Evolutionary conservation across 2,888 invertebrate genomes (phyloP).

Genomic region (Sinohyriopsis cumingii): DNA sequence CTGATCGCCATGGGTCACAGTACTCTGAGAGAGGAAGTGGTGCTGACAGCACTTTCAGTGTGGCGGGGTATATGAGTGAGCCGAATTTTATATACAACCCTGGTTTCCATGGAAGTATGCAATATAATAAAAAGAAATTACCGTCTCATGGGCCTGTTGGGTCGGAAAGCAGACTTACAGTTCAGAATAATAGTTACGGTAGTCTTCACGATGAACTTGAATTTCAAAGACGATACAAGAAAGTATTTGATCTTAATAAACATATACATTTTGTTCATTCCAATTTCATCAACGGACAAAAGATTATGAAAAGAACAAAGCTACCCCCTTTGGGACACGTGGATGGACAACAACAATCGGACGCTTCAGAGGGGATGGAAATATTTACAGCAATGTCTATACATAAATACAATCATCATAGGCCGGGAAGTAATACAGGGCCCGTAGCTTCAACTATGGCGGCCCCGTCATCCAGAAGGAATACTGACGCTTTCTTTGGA

Average conservation of each 20-base stretch:
- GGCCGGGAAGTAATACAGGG: too few relatives aligned
- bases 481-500: too few relatives aligned
- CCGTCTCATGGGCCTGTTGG: constrained; percentile 1
- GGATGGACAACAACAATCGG: constrained; percentile 17
- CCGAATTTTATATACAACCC: constrained; percentile 23
- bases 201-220: constrained; percentile 47
- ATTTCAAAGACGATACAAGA: constrained; percentile 48
- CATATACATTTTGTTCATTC: constrained; percentile 52
- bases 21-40: constrained; percentile 6
- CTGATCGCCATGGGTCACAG: constrained; percentile 1
- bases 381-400: constrained; percentile 44
- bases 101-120: constrained; percentile 27
- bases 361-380: constrained; percentile 27
- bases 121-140: constrained; percentile 18
- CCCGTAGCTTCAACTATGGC: too few relatives aligned
- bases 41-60: constrained; percentile 9
- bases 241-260: constrained; percentile 48
- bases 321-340: constrained; percentile 38
- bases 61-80: constrained; percentile 10
- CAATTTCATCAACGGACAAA: constrained; percentile 41
- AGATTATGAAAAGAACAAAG: constrained; percentile 36
- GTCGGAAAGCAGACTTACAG: constrained; percentile 6
- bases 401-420: constrained; percentile 33
- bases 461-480: too few relatives aligned
- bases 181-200: constrained; percentile 33